phyloP scores from a whole-genome alignment of 2,797 vertebrate genomes.

The Psittacula echo region DNA sequence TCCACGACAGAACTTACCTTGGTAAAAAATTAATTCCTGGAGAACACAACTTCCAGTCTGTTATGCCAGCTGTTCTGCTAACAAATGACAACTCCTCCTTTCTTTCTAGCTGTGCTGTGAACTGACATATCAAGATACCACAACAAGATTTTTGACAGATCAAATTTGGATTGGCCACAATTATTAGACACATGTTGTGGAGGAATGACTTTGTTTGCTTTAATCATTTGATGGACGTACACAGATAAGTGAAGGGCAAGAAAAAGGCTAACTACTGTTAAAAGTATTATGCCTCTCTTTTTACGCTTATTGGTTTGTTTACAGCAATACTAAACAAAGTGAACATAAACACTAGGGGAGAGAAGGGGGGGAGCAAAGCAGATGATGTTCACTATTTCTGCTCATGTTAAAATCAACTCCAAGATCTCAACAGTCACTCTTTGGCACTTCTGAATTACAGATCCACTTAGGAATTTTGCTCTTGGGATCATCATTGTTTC shows the following conservation, averaged over 20 bases:
- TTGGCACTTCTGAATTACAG: not conserved
- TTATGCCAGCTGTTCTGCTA: constrained; percentile 65
- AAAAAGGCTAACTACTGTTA: not conserved
- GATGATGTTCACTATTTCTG: not conserved
- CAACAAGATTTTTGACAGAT: constrained; percentile 41
- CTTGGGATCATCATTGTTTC: not conserved
- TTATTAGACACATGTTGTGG: not conserved
- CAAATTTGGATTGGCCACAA: constrained; percentile 32
- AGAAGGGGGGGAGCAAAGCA: not conserved
- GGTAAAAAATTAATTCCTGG: constrained; percentile 25
- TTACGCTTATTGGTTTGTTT: not conserved
- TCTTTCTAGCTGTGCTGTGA: constrained; percentile 19
- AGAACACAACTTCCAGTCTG: constrained; percentile 48
- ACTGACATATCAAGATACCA: not conserved
- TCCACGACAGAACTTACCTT: not conserved
- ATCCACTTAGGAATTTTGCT: not conserved
- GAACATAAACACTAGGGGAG: not conserved
- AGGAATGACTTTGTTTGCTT: not conserved
- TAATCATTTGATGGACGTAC: not conserved
- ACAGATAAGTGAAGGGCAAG: not conserved
- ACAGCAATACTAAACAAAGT: not conserved
- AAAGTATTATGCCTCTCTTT: not conserved
- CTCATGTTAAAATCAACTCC: not conserved
- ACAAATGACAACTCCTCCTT: constrained; percentile 45
- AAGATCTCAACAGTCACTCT: not conserved